A percentile compares a stretch with the other conserved stretches of the same genome.
phyloP scores from a whole-genome alignment of 2,113 vertebrate genomes.

The Pandion haliaetus region DNA sequence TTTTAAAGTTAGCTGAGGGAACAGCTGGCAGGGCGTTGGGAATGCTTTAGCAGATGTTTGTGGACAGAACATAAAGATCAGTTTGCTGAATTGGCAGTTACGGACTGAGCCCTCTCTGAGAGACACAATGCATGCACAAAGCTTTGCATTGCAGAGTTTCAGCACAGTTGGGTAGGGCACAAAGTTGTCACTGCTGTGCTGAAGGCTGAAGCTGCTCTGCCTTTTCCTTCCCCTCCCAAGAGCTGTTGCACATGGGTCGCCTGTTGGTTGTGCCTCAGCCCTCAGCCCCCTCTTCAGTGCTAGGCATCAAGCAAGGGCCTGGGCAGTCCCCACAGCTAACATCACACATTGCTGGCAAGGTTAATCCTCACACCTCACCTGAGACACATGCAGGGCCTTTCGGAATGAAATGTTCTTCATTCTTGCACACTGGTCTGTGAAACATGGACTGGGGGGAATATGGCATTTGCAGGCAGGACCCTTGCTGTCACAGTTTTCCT shows the following conservation, averaged over 20 bases:
- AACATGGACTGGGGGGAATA: accelerated
- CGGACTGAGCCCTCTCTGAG: neutral
- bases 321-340: neutral
- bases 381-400: accelerated
- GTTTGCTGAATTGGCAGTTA: neutral
- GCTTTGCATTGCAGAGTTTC: neutral
- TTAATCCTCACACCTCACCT: neutral
- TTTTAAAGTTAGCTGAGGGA: neutral
- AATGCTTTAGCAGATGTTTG: neutral
- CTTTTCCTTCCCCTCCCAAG: neutral
- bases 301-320: no score
- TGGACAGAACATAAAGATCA: neutral
- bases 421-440: neutral
- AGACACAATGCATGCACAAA: neutral
- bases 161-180: neutral
- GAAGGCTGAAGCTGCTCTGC: neutral
- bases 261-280: no score
- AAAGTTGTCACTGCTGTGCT: neutral
- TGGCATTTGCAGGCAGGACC: neutral
- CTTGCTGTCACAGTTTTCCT: accelerated
- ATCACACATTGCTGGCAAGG: neutral
- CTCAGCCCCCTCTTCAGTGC: neutral
- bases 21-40: neutral
- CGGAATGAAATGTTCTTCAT: neutral
- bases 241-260: neutral